Evolutionary conservation across 1,140 invertebrate genomes (phyloP).

Genomic region (Ceratosolen solmsi): DNA sequence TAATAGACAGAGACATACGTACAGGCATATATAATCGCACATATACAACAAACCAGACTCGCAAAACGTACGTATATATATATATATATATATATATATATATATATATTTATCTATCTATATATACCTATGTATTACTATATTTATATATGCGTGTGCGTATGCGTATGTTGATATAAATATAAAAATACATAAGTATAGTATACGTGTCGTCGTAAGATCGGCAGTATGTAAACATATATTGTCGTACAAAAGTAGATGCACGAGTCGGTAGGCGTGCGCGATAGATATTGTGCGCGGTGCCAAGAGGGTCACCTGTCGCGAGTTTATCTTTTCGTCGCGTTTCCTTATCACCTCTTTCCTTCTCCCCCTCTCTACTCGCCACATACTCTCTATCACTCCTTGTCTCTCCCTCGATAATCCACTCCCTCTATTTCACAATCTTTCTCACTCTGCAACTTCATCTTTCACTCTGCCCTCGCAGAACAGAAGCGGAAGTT

Average conservation of each 20-base stretch:
- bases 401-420: too few species aligned
- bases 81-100: background rate
- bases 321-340: slow-evolving; percentile 6
- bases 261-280: background rate
- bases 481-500: slow-evolving; percentile 32
- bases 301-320: slow-evolving; percentile 4
- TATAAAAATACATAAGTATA: background rate
- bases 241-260: background rate
- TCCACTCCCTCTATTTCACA: too few species aligned
- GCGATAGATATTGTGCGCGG: slow-evolving; percentile 6
- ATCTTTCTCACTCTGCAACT: too few species aligned
- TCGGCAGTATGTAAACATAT: background rate
- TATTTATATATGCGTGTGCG: background rate
- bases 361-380: background rate
- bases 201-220: too few species aligned
- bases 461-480: slow-evolving; percentile 3
- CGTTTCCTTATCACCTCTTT: slow-evolving; percentile 2
- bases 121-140: background rate
- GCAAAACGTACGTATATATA: background rate
- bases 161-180: slow-evolving; percentile 4
- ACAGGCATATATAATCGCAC: background rate
- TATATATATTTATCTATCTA: background rate
- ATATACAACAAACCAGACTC: background rate
- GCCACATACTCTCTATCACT: too few species aligned
- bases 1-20: background rate